Base-by-base conservation (phyloP, 2,888 invertebrate genomes). In the Amiota minor region DNA sequence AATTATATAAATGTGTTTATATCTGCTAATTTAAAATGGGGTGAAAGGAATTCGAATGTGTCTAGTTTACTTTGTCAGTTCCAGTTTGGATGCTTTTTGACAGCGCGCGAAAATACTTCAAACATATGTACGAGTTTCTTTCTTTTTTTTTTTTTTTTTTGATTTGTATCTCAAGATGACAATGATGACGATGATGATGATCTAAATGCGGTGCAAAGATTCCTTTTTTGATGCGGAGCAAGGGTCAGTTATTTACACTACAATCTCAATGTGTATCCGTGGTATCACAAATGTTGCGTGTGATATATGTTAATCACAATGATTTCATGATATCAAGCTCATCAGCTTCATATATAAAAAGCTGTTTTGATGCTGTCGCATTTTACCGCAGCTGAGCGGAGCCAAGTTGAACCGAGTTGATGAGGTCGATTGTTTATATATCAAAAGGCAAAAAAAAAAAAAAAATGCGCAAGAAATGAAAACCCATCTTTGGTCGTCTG, bases 11-110 rank as follows among this genome's bases (percentile, higher is more conserved):
- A 35, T 35, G 6, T 35, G 2, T 35, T 4, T 35, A 35, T 35
- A 35, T 35, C 35, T 6, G 35, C 35, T 35, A 35, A 35, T 35
- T 35, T 35, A 35, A 35, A 35, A 35, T 35, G 35, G 35, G 35
- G 35, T 35, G 35, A 35, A 35, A 4, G 6, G 35, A 35, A 35
- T 2, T 35, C 35, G 35, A 35, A 35, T 35, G 6, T 35, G 35
- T 35, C 4, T 35, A 35, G 35, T 35, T 35, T 35, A 35, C 46
- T 67, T 23, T 50, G 50, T 18, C 67, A 50, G 65, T n/a, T 47
- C 46, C 46, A 81, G 86, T 80, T 80, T 85, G 83, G 86, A 86
- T 86, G 83, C 84, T 79, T 82, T 86, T 80, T 86, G 86, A 86
- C 86, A 86, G 86, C 85, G 84, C 84, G 81, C 81, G 85, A 82